Evolutionary conservation across 1,140 invertebrate species (phyloP).

Genomic region (Hestina assimilis): DNA sequence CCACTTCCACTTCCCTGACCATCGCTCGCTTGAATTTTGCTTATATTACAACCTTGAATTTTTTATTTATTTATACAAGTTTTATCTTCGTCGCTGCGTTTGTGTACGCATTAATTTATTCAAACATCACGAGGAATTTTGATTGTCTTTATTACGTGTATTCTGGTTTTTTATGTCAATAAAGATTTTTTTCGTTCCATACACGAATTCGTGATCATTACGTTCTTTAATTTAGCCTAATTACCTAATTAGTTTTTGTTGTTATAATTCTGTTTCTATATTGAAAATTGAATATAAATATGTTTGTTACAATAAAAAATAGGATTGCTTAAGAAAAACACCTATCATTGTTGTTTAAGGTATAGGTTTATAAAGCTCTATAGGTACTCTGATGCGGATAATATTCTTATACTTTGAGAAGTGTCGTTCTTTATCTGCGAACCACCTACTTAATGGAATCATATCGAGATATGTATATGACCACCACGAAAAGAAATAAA

Average conservation of each 20-base stretch:
- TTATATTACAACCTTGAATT: slow-evolving; percentile 2
- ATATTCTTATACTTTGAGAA: too few species aligned
- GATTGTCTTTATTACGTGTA: neutral
- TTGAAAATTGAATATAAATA: too few species aligned
- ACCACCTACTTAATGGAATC: too few species aligned
- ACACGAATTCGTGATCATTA: neutral
- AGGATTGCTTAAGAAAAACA: too few species aligned
- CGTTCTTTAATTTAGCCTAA: neutral
- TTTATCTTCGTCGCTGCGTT: slow-evolving; percentile 12
- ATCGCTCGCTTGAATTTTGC: slow-evolving; percentile 9
- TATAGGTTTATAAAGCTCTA: too few species aligned
- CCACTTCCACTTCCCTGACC: slow-evolving; percentile 22
- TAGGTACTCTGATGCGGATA: too few species aligned
- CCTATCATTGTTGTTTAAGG: too few species aligned
- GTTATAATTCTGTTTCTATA: too few species aligned
- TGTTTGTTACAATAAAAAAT: too few species aligned
- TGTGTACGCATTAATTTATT: neutral
- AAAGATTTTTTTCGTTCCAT: neutral
- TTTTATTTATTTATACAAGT: slow-evolving; percentile 7
- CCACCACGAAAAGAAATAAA: too few species aligned
- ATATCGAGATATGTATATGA: too few species aligned
- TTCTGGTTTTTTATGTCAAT: neutral
- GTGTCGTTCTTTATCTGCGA: too few species aligned
- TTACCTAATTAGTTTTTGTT: neutral
- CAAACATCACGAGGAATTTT: neutral